These are phyloP conservation scores for Eristalis arbustorum DNA, from an alignment of 2,888 invertebrate genomes.

Conservation along the genomic window DNA sequence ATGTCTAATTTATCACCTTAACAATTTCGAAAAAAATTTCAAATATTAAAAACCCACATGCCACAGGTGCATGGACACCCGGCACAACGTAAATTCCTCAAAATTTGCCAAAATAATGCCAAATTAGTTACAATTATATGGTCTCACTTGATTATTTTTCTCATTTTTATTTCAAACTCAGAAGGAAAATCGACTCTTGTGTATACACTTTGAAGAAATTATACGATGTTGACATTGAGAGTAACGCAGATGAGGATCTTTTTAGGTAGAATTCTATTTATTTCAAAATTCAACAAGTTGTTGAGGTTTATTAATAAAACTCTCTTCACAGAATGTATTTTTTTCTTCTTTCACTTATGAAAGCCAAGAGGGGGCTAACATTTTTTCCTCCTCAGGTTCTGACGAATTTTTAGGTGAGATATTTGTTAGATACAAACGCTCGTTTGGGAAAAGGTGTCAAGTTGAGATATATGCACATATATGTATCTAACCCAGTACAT, in stretches of 20 bases:
- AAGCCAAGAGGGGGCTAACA: not conserved
- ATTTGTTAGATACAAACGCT: not conserved
- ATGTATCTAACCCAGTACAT: too few species aligned
- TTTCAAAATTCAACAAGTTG: conserved; percentile 39
- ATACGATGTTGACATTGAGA: conserved; percentile 18
- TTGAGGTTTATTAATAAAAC: conserved; percentile 14
- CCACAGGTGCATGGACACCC: not conserved
- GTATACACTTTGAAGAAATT: not conserved
- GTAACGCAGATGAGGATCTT: conserved; percentile 1
- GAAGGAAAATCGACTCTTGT: not conserved
- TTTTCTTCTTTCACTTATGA: not conserved
- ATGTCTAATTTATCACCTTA: not conserved
- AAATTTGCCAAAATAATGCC: not conserved
- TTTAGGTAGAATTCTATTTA: conserved; percentile 6
- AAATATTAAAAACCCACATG: not conserved
- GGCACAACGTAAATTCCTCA: conserved; percentile 3
- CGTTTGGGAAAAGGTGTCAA: not conserved
- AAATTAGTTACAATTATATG: not conserved
- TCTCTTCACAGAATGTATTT: not conserved
- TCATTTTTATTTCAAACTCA: too few species aligned
- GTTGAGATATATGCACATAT: not conserved
- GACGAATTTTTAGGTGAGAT: not conserved
- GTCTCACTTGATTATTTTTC: not conserved
- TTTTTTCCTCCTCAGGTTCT: not conserved
- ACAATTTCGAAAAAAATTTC: not conserved